Percentiles rank a stretch among this genome's conserved stretches.
Evolutionary conservation across 2,113 vertebrate species (phyloP).

Genomic region (Cyrtonyx montezumae): DNA sequence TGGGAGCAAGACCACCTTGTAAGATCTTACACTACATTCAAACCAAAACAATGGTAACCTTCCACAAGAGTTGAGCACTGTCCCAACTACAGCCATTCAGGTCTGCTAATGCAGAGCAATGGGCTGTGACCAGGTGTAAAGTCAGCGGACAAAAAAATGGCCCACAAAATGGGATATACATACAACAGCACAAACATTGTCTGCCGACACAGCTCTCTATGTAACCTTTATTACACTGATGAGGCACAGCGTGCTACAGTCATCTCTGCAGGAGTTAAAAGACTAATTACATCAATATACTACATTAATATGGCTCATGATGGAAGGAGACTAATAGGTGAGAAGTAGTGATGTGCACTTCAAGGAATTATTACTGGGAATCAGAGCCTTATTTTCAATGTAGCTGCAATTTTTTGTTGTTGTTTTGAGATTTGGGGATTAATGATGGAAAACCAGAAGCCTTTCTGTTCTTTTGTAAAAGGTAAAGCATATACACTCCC

Average conservation of each 20-base stretch:
- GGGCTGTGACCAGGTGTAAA: not conserved
- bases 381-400: not conserved
- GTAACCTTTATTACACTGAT: not conserved
- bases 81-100: not conserved
- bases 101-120: fast-evolving
- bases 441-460: not conserved
- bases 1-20: fast-evolving
- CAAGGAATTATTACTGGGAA: not conserved
- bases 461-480: not conserved
- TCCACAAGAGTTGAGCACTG: not conserved
- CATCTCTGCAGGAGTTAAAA: not conserved
- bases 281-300: constrained; percentile 16
- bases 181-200: not conserved
- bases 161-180: fast-evolving
- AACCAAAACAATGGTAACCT: not conserved
- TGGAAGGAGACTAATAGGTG: not conserved
- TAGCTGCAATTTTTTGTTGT: not conserved
- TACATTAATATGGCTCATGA: not conserved
- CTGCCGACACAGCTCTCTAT: not conserved
- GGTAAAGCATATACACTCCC: not conserved
- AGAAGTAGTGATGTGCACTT: not conserved
- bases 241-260: not conserved
- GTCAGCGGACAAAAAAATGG: not conserved
- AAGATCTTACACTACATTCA: not conserved
- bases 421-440: not conserved